These are phyloP conservation scores for Struthidea cinerea DNA, from an alignment of 2,113 vertebrate species.

Conservation along the genomic window DNA sequence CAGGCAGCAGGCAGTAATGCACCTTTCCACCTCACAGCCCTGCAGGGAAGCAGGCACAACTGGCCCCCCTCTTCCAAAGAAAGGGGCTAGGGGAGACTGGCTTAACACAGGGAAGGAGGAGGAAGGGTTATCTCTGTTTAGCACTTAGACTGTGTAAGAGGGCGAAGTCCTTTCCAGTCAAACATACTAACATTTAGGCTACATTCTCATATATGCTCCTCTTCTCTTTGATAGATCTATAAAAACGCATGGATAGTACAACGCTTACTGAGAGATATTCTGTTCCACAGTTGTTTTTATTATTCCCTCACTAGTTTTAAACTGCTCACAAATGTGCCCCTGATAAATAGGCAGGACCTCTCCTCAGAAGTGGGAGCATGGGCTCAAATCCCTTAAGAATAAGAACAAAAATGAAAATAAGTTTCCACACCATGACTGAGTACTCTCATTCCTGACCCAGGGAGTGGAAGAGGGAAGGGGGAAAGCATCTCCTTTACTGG, in stretches of 20 bases:
- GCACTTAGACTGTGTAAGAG: background rate
- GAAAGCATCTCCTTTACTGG: background rate
- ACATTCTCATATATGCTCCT: background rate
- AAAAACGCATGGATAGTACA: background rate
- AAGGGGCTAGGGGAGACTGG: fast-evolving
- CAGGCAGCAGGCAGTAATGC: background rate
- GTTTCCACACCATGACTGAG: background rate
- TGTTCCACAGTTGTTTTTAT: background rate
- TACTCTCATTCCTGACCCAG: background rate
- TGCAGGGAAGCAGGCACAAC: background rate
- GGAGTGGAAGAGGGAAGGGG: background rate
- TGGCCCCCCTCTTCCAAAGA: background rate
- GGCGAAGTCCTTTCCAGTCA: background rate
- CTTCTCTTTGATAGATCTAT: background rate
- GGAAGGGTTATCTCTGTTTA: background rate
- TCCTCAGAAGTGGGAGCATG: background rate
- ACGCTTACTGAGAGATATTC: background rate
- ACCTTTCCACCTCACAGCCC: background rate
- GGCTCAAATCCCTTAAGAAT: background rate
- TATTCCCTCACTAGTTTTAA: background rate
- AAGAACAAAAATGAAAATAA: background rate
- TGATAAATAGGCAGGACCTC: background rate
- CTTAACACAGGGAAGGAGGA: background rate
- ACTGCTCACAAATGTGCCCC: background rate
- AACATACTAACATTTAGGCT: background rate